Conservation (phyloP, 2,113 vertebrate species). For the Xiphophorus couchianus region DNA sequence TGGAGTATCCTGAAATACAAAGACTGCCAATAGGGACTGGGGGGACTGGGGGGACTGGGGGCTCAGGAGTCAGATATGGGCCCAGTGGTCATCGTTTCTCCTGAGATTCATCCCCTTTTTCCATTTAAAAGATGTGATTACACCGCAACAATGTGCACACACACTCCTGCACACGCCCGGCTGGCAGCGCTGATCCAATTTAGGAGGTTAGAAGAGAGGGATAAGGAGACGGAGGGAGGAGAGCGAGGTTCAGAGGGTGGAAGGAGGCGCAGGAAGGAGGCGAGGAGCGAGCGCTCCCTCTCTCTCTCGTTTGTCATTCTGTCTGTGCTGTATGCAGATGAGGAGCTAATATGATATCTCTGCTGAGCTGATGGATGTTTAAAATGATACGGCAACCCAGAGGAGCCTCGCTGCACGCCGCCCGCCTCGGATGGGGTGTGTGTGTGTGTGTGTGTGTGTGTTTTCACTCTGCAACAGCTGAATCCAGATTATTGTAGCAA, state of each 20-base stretch:
- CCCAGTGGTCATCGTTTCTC: constrained; percentile 63
- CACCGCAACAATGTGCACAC: constrained; percentile 46
- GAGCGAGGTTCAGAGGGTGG: constrained; percentile 26
- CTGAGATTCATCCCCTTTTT: constrained; percentile 64
- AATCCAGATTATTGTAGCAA: constrained; percentile 10
- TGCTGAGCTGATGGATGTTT: constrained; percentile 77
- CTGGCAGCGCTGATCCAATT: constrained; percentile 62
- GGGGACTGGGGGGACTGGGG: constrained; percentile 3
- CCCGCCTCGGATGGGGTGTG: constrained; percentile 40
- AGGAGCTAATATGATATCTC: constrained; percentile 77
- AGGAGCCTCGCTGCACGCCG: constrained; percentile 57
- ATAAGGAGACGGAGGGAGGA: constrained; percentile 61
- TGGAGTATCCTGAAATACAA: constrained; percentile 43
- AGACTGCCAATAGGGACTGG: constrained; percentile 11
- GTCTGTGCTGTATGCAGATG: constrained; percentile 74
- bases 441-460: constrained; percentile 11
- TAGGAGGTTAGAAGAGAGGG: constrained; percentile 62
- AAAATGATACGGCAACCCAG: constrained; percentile 72
- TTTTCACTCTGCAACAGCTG: constrained; percentile 23
- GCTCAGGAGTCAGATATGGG: constrained; percentile 43
- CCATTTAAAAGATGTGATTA: constrained; percentile 76
- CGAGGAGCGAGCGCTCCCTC: constrained; percentile 8
- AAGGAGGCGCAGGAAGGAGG: constrained; percentile 29
- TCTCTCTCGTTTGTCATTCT: constrained; percentile 76
- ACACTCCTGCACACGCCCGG: constrained; percentile 43